phyloP scores from a whole-genome alignment of 1,140 invertebrate species.

The Sitophilus oryzae region DNA sequence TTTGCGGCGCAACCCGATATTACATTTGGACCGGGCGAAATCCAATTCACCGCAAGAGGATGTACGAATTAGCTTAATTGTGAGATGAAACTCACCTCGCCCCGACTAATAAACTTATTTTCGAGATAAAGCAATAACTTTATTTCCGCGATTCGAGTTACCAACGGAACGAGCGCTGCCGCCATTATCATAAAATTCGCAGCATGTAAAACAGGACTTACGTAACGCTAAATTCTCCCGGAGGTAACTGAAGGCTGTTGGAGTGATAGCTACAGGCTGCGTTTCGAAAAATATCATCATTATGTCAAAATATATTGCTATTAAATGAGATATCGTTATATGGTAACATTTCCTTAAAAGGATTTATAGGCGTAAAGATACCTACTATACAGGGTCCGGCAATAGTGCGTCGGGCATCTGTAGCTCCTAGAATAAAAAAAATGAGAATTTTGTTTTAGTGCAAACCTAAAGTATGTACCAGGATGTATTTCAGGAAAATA shows the following conservation, averaged over 20 bases:
- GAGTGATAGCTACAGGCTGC: too few species aligned
- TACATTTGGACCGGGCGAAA: too few species aligned
- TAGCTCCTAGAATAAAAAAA: too few species aligned
- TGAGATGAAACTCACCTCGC: neutral
- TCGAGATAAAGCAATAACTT: neutral
- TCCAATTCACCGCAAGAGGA: neutral
- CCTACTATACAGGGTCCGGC: too few species aligned
- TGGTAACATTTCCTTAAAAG: neutral
- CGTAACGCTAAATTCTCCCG: neutral
- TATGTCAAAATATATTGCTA: too few species aligned
- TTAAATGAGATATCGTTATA: neutral
- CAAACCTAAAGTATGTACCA: too few species aligned
- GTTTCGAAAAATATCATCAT: too few species aligned
- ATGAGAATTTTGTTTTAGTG: too few species aligned
- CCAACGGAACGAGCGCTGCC: neutral
- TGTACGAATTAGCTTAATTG: neutral
- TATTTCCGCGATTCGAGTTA: neutral
- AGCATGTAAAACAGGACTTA: neutral
- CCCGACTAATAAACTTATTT: neutral
- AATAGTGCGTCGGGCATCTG: too few species aligned
- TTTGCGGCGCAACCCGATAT: too few species aligned
- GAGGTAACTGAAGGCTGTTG: neutral
- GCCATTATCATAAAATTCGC: neutral
- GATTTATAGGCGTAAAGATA: too few species aligned
- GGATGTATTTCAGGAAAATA: too few species aligned